A percentile compares a stretch with the other conserved stretches of the same genome.
phyloP scores from a whole-genome alignment of 2,113 vertebrate species.

The Kryptolebias marmoratus region DNA sequence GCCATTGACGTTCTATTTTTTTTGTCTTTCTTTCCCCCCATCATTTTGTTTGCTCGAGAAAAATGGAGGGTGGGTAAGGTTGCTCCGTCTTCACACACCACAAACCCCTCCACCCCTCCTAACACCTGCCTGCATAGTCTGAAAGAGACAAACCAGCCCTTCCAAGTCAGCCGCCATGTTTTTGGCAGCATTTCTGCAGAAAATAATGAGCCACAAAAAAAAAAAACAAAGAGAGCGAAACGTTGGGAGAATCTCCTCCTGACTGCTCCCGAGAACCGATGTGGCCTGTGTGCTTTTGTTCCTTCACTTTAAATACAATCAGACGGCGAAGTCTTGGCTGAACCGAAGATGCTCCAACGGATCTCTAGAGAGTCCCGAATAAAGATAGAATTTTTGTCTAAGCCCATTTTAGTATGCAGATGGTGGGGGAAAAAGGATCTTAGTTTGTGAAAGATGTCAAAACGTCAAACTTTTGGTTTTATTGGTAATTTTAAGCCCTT shows the following conservation, averaged over 20 bases:
- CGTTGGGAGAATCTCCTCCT: slow-evolving; percentile 24
- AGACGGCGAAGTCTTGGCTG: slow-evolving; percentile 25
- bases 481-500: too few species aligned
- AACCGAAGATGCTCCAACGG: slow-evolving; percentile 20
- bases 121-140: slow-evolving; percentile 51
- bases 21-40: neutral
- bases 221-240: slow-evolving; percentile 21
- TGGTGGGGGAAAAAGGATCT: too few species aligned
- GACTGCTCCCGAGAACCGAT: slow-evolving; percentile 14
- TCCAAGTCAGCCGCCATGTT: slow-evolving; percentile 27
- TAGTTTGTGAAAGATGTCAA: too few species aligned
- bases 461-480: too few species aligned
- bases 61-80: slow-evolving; percentile 33
- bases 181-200: slow-evolving; percentile 33
- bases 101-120: slow-evolving; percentile 10
- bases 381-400: slow-evolving; percentile 8
- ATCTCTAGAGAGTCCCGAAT: slow-evolving; percentile 12
- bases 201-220: slow-evolving; percentile 45
- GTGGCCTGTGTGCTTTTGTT: neutral
- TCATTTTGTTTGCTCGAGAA: slow-evolving; percentile 44
- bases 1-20: slow-evolving; percentile 20
- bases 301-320: slow-evolving; percentile 21
- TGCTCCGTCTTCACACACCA: slow-evolving; percentile 14
- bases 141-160: slow-evolving; percentile 35
- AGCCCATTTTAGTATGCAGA: neutral